Evolutionary conservation across 2,797 vertebrate species (phyloP).

Genomic region (Eutrigla gurnardus): DNA sequence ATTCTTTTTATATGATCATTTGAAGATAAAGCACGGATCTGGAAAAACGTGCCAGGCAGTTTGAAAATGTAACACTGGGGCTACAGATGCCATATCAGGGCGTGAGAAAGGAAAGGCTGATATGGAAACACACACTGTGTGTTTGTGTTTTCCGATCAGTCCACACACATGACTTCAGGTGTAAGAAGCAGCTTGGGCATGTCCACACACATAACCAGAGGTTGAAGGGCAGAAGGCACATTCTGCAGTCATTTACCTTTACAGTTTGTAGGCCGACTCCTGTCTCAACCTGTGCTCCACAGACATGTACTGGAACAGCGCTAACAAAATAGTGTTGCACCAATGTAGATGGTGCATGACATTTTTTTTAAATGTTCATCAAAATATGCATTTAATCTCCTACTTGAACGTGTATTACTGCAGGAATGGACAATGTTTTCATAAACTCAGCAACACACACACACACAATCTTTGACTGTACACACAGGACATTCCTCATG

Average conservation of each 20-base stretch:
- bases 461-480: slow-evolving; percentile 18
- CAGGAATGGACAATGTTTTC: background rate
- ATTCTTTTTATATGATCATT: background rate
- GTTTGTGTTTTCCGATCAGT: slow-evolving; percentile 14
- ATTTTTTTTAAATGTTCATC: background rate
- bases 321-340: background rate
- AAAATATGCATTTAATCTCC: background rate
- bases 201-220: slow-evolving; percentile 47
- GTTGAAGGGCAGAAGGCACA: slow-evolving; percentile 22
- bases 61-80: slow-evolving; percentile 43
- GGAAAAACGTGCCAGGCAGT: slow-evolving; percentile 9
- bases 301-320: background rate
- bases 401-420: background rate
- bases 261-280: slow-evolving; percentile 7
- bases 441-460: background rate
- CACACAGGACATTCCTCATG: slow-evolving; percentile 22
- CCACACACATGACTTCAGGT: slow-evolving; percentile 8
- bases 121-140: background rate
- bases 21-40: background rate
- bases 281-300: slow-evolving; percentile 42
- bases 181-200: slow-evolving; percentile 47
- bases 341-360: background rate
- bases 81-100: slow-evolving; percentile 68
- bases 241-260: slow-evolving; percentile 24
- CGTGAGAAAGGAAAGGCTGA: slow-evolving; percentile 41